Base-by-base conservation (phyloP, 2,113 vertebrate genomes). In the Grantiella picta region DNA sequence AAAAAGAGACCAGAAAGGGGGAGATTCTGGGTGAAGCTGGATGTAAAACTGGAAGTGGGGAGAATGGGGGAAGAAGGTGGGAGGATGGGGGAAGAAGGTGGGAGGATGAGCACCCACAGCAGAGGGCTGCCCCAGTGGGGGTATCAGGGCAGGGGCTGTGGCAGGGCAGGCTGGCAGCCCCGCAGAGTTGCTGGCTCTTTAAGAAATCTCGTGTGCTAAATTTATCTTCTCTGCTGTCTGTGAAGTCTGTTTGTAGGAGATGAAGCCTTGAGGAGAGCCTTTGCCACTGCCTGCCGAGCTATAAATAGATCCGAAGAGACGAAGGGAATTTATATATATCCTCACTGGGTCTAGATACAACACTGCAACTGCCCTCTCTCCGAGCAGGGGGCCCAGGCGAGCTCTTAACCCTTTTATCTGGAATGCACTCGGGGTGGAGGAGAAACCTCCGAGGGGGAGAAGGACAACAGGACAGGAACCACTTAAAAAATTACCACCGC, bases 221-320 rank as follows among this genome's bases (percentile, higher is more conserved):
- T 96, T 96, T 96, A 89, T 97, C 96, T 96, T 36, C 85, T 97
- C 80, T 86, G 82, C 92, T 96, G 95, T 96, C 94, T 97, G 95
- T 93, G 94, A 94, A 94, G 94, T 95, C 80, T 85, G 95, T 96
- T 96, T 97, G 90, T 97, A 97, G 96, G 95, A 95, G 95, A 91
- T 96, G 95, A 96, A 82, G 85, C 94, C 94, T 94, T 96, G 94
- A 97, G 80, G 96, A 93, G 86, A 96, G 95, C 92, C 94, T 93
- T 97, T 96, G 95, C 93, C 91, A 94, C 89, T 89, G 90, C 94
- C 92, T 96, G 93, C 83, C 64, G 44, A 64, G 91, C 94, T 97
- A 92, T 86, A 96, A 97, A 92, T 93, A 97, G 96, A 78, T 11
- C 65, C 14, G 2, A 86, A 87, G 96, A 94, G 92, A 95, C 28